These are phyloP conservation scores for Cerastis rubricosa DNA, from an alignment of 2,888 invertebrate species.

Conservation along the genomic window DNA sequence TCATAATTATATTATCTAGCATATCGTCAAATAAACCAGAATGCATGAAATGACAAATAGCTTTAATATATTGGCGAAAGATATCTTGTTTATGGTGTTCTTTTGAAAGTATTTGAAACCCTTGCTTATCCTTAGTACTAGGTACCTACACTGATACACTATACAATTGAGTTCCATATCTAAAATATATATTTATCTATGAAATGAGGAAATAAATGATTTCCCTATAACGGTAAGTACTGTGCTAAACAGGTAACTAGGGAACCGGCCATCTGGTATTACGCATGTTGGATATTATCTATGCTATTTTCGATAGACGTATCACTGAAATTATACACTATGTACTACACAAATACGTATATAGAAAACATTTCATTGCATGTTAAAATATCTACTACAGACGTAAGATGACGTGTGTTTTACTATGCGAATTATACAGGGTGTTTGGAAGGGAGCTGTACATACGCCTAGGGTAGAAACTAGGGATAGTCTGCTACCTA, in stretches of 20 bases:
- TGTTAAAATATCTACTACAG: conserved; percentile 20
- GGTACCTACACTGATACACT: neutral
- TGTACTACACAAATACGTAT: conserved; percentile 4
- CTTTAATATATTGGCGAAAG: neutral
- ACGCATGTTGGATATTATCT: conserved; percentile 32
- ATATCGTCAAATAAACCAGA: neutral
- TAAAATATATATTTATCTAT: neutral
- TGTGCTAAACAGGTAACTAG: conserved; percentile 25
- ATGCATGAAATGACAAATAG: neutral
- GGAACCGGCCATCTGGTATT: conserved; percentile 47
- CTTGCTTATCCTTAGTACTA: neutral
- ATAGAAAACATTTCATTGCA: conserved; percentile 12
- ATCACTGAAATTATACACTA: conserved; percentile 3
- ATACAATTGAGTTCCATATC: neutral
- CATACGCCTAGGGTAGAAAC: too few species aligned
- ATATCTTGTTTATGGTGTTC: neutral
- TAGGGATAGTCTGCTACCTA: too few species aligned
- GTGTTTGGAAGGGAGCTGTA: too few species aligned
- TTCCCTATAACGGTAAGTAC: neutral
- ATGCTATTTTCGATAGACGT: conserved; percentile 32
- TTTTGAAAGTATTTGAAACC: neutral
- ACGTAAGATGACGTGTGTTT: conserved; percentile 16
- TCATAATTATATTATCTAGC: neutral
- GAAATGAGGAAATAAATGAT: neutral
- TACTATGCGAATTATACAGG: conserved; percentile 34